Evolutionary conservation across 2,113 vertebrate genomes (phyloP).

Genomic region (Potamarius usumacintae): DNA sequence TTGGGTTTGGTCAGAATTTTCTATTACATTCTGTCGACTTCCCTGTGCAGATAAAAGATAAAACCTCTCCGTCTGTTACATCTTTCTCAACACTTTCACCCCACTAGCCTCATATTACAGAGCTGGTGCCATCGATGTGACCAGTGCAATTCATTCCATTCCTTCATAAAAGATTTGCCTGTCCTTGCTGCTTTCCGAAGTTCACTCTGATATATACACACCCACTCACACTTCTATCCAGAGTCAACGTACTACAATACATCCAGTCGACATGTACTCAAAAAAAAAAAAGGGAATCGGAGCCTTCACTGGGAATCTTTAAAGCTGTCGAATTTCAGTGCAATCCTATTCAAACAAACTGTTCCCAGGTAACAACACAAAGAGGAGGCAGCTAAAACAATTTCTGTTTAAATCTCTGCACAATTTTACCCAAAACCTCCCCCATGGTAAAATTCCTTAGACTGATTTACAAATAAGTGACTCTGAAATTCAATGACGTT

Average conservation of each 20-base stretch:
- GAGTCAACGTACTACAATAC: not conserved
- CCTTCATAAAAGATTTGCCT: constrained; percentile 10
- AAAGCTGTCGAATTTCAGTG: not conserved
- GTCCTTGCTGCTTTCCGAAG: not conserved
- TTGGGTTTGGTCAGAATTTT: not conserved
- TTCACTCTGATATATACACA: not conserved
- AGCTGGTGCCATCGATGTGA: not conserved
- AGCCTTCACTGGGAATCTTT: not conserved
- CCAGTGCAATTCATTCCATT: not conserved
- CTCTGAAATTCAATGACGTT: too few species aligned
- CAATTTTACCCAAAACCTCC: not conserved
- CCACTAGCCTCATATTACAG: not conserved
- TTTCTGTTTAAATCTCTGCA: not conserved
- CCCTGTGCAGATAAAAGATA: not conserved
- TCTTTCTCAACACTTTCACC: not conserved
- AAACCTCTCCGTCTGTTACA: not conserved
- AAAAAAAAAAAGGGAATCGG: not conserved
- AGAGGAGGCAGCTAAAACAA: not conserved
- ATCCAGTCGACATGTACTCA: not conserved
- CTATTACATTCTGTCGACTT: not conserved
- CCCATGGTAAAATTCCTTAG: not conserved
- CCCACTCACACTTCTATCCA: not conserved
- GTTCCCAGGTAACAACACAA: not conserved
- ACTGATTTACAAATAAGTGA: not conserved
- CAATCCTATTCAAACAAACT: not conserved